Percentiles rank a stretch among this genome's conserved stretches.
These are phyloP conservation scores for Eucriotettix oculatus DNA, from an alignment of 2,888 invertebrate species.

Conservation along the genomic window DNA sequence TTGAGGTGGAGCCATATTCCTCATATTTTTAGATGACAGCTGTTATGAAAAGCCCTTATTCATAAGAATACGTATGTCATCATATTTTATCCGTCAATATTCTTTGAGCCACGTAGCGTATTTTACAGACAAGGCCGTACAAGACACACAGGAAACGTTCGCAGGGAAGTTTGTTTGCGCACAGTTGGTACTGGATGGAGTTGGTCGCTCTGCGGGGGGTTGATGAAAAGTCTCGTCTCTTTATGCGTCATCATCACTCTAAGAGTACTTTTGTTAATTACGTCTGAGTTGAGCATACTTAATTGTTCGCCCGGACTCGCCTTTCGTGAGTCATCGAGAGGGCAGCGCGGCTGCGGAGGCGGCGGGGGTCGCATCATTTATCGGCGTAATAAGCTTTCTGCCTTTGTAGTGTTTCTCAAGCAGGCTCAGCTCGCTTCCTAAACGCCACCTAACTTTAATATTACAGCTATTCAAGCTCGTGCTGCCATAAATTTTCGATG, in stretches of 20 bases:
- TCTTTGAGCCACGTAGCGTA: too few species aligned
- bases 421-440: background rate
- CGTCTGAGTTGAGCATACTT: background rate
- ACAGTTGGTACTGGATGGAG: background rate
- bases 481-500: too few species aligned
- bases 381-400: background rate
- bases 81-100: too few species aligned
- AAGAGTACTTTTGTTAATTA: background rate
- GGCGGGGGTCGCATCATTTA: background rate
- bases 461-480: too few species aligned
- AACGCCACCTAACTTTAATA: background rate
- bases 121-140: background rate
- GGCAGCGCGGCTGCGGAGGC: too few species aligned
- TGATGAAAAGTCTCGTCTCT: background rate
- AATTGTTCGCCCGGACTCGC: background rate
- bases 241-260: background rate
- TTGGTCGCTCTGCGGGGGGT: background rate
- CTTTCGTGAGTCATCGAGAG: background rate
- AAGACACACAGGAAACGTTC: background rate
- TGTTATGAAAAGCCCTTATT: too few species aligned
- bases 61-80: too few species aligned
- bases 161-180: background rate
- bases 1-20: too few species aligned
- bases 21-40: too few species aligned
- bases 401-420: background rate